These are phyloP conservation scores for Maconellicoccus hirsutus DNA, from an alignment of 1,140 invertebrate species.

Conservation along the genomic window DNA sequence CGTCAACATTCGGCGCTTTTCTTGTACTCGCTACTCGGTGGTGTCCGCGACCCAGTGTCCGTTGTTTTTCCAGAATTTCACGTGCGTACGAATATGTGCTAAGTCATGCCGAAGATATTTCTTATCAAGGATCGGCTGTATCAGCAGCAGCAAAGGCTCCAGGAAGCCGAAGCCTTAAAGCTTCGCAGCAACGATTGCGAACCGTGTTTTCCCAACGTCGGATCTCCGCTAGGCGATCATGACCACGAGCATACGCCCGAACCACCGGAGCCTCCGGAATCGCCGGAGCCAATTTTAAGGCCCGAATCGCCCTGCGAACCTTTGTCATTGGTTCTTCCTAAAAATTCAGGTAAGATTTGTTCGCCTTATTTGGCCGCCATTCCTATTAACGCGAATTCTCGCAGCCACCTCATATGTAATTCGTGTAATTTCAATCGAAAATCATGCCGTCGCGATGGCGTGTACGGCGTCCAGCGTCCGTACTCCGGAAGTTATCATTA, in stretches of 20 bases:
- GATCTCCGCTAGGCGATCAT: constrained; percentile 31
- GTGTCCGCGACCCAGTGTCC: too few species aligned
- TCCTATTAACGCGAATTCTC: too few species aligned
- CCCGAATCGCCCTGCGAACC: not conserved
- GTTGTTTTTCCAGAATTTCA: not conserved
- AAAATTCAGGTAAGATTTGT: not conserved
- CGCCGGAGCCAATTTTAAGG: too few species aligned
- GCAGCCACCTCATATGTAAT: too few species aligned
- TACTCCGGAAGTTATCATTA: too few species aligned
- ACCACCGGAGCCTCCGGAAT: not conserved
- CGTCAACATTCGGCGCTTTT: too few species aligned
- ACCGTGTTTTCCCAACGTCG: not conserved
- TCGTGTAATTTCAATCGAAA: too few species aligned
- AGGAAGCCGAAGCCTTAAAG: constrained; percentile 46
- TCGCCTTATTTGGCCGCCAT: too few species aligned
- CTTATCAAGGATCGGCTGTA: constrained; percentile 75
- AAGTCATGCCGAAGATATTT: constrained; percentile 75
- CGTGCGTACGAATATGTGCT: constrained; percentile 16
- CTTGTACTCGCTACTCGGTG: too few species aligned
- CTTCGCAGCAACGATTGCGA: constrained; percentile 42
- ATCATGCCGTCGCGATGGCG: too few species aligned
- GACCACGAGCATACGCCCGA: not conserved
- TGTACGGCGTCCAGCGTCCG: too few species aligned
- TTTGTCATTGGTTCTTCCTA: not conserved
- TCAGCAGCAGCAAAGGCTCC: constrained; percentile 71